A percentile compares a stretch with the other conserved stretches of the same genome.
Evolutionary conservation across 2,113 vertebrate genomes (phyloP).

Genomic region (Colaptes auratus): DNA sequence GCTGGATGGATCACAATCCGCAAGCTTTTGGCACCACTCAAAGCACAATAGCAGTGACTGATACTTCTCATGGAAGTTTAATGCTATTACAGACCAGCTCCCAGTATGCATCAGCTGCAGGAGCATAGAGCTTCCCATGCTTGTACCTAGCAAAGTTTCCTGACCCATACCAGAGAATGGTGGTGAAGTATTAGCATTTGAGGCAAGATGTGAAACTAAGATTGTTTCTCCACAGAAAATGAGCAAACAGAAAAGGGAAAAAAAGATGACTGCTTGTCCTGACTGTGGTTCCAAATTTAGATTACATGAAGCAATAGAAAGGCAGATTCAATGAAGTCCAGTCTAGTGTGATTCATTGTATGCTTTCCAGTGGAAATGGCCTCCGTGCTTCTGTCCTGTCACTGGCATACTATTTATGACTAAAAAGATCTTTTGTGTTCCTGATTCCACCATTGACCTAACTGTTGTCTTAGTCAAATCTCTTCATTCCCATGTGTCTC

Average conservation of each 20-base stretch:
- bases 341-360: neutral
- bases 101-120: neutral
- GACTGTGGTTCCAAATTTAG: neutral
- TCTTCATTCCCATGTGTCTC: rapidly evolving
- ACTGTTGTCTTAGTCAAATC: neutral
- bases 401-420: neutral
- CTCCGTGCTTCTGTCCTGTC: neutral
- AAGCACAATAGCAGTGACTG: neutral
- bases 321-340: neutral
- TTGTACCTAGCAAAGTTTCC: neutral
- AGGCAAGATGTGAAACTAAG: neutral
- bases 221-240: neutral
- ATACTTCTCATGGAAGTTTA: neutral
- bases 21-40: neutral
- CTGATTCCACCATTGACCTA: neutral
- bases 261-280: neutral
- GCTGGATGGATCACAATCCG: neutral
- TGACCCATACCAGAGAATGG: neutral
- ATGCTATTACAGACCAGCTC: rapidly evolving
- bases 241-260: neutral
- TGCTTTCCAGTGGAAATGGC: neutral
- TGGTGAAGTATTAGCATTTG: neutral
- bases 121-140: neutral
- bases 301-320: neutral
- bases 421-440: neutral